Evolutionary conservation across 2,888 invertebrate species (phyloP).

Genomic region (Pardosa pseudoannulata): DNA sequence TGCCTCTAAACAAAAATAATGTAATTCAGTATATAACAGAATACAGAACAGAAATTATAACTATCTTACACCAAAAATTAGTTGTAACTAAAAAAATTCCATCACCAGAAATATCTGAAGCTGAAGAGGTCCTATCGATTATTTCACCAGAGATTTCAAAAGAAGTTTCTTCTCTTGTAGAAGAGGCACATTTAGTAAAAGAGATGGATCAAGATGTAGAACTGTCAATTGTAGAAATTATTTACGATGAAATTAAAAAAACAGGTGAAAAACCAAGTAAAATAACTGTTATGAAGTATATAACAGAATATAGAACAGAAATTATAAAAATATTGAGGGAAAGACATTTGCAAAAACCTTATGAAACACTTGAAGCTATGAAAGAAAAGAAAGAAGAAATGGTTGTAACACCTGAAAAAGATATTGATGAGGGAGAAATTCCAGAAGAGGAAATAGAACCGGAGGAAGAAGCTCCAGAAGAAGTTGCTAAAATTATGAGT

Average conservation of each 20-base stretch:
- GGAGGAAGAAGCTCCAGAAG: not conserved
- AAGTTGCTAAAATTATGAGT: not conserved
- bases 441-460: not conserved
- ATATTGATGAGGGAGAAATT: not conserved
- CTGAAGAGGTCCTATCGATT: no score
- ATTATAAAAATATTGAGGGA: not conserved
- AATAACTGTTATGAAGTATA: not conserved
- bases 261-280: not conserved
- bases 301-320: not conserved
- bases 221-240: not conserved
- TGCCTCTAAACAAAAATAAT: not conserved
- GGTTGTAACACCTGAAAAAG: not conserved
- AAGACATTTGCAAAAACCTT: not conserved
- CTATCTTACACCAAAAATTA: slow-evolving; percentile 1
- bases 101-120: not conserved
- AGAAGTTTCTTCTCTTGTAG: not conserved
- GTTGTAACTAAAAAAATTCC: not conserved
- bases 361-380: no score
- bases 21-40: slow-evolving; percentile 17
- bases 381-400: not conserved
- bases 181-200: not conserved
- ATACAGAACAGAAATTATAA: slow-evolving; percentile 14
- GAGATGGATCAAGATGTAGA: not conserved
- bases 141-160: not conserved
- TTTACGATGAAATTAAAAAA: not conserved